A percentile compares a stretch with the other conserved stretches of the same genome.
phyloP scores from a whole-genome alignment of 2,113 vertebrate genomes.

The Dasyprocta punctata region DNA sequence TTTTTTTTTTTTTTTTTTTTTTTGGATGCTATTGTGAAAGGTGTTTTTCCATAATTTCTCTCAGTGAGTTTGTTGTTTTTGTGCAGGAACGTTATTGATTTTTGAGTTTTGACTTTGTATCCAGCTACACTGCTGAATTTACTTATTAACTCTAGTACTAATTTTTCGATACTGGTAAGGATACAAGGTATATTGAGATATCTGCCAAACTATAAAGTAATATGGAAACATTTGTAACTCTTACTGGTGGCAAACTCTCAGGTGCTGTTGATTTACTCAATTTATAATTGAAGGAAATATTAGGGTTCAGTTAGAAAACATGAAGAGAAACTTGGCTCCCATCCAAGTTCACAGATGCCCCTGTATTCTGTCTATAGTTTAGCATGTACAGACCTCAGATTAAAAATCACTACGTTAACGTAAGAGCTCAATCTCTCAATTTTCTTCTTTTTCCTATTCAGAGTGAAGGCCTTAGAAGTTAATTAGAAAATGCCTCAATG shows the following conservation, averaged over 20 bases:
- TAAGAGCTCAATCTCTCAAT: background rate
- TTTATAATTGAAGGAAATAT: background rate
- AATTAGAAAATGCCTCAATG: background rate
- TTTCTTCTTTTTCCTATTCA: background rate
- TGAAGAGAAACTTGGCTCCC: background rate
- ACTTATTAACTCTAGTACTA: too few relatives aligned
- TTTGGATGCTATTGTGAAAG: too few relatives aligned
- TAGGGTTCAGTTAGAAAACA: background rate
- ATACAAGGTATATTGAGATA: background rate
- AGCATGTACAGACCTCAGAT: background rate
- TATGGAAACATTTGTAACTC: background rate
- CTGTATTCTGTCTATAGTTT: slow-evolving; percentile 10
- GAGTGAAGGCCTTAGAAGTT: background rate
- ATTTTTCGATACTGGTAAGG: background rate
- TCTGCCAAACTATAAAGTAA: background rate
- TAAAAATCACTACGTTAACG: background rate
- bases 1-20: too few relatives aligned
- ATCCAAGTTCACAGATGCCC: background rate
- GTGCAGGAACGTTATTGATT: too few relatives aligned
- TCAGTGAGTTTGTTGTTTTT: too few relatives aligned
- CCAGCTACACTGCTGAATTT: too few relatives aligned
- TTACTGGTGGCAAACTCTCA: background rate
- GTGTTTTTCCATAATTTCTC: too few relatives aligned
- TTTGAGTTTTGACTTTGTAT: too few relatives aligned
- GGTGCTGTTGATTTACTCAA: background rate